Percentiles rank a stretch among this genome's conserved stretches.
Conservation (phyloP, 2,113 vertebrate genomes). For the Oncorhynchus mykiss region DNA sequence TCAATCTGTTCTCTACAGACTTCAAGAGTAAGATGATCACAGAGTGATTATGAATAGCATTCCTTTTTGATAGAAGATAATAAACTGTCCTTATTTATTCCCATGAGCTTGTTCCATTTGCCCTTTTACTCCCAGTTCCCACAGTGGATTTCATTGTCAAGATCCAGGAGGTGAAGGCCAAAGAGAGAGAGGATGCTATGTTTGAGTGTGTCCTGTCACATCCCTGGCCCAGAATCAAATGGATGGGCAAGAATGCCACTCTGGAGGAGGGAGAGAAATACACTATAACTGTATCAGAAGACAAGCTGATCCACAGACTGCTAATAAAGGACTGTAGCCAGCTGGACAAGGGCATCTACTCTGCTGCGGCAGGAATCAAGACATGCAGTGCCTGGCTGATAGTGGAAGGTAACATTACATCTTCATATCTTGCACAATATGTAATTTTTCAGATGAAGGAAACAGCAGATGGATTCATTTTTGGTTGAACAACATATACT, state of each 20-base stretch:
- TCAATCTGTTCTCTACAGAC: constrained; percentile 72
- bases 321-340: constrained; percentile 64
- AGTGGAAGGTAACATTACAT: constrained; percentile 75
- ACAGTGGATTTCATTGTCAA: constrained; percentile 70
- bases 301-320: constrained; percentile 81
- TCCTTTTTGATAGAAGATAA: too few species aligned
- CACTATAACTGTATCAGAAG: constrained; percentile 65
- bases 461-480: not conserved
- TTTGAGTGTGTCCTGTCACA: constrained; percentile 78
- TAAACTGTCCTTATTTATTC: too few species aligned
- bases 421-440: not conserved
- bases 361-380: constrained; percentile 68
- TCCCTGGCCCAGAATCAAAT: constrained; percentile 68
- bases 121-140: constrained; percentile 66
- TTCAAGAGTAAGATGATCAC: constrained; percentile 67
- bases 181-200: constrained; percentile 67
- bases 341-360: constrained; percentile 81
- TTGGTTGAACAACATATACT: not conserved
- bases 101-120: not conserved
- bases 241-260: constrained; percentile 71
- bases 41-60: not conserved
- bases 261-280: constrained; percentile 73
- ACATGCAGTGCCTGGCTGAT: constrained; percentile 82
- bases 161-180: constrained; percentile 66
- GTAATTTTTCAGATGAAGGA: not conserved